Base-by-base conservation (phyloP, 2,797 vertebrate species). In the Acanthiza pusilla region DNA sequence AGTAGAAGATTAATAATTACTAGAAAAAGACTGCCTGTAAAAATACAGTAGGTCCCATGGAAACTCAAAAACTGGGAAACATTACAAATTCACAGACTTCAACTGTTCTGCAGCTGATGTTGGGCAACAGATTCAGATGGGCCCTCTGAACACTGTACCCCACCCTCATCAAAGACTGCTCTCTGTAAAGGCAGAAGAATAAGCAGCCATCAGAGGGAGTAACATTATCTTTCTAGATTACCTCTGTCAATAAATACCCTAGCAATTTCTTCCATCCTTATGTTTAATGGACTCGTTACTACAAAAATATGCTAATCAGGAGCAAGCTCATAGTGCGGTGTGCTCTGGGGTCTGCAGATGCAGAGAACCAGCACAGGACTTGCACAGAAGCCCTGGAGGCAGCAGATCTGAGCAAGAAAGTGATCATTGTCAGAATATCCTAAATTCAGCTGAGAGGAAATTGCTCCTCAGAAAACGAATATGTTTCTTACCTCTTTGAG, bases 41-140 rank as follows among this genome's bases (percentile, higher is more conserved):
- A 3, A 13, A 71, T 45, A 40, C 16, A 38, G 4, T 18, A 61
- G 40, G 36, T 62, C 47, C 36, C 0, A 0, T 7, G 4, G 67
- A 79, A 72, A 83, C 15, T 66, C 5, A 40, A 55, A 73, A 62
- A 66, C 16, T 23, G 18, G 3, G 18, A 17, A 91, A 63, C 5
- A 22, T 45, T 80, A 60, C 7, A 85, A 78, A 85, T 65, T 53
- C 57, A 73, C 22, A 63, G 25, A 66, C 8, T 67, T 71, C n/a
- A 47, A 7, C 16, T 42, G 4, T 55, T 27, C 36, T 83, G 48
- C 26, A 66, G 45, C 63, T 85, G 36, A 45, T 45, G n/a, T 8
- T 11, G 1, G 88, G 19, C 36, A 82, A 76, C 13, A 79, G 54
- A 50, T n/a, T 78, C 16, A 72, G 40, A 30, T 5, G 34, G 17